Evolutionary conservation across 2,113 vertebrate species (phyloP).

Genomic region (Eidolon helvum): DNA sequence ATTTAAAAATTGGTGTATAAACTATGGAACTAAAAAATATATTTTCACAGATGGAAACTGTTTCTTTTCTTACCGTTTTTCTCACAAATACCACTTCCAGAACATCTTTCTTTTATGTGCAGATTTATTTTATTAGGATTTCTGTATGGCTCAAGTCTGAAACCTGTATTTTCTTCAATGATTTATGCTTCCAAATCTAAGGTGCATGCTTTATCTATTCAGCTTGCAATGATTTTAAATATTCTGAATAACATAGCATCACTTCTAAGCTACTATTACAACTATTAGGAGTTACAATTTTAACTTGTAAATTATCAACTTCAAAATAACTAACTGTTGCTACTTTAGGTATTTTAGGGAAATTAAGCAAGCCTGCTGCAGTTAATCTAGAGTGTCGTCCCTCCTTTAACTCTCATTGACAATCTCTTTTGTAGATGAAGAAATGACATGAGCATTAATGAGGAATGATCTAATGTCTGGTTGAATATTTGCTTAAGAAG

Average conservation of each 20-base stretch:
- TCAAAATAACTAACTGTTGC: neutral
- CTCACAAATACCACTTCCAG: neutral
- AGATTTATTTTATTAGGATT: constrained; percentile 9
- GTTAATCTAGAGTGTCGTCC: neutral
- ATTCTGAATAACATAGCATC: neutral
- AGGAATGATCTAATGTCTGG: neutral
- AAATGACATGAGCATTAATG: neutral
- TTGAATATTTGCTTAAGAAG: constrained; percentile 32
- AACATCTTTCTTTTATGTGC: neutral
- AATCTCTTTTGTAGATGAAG: neutral
- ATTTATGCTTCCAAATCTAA: constrained; percentile 11
- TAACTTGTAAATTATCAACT: constrained; percentile 9
- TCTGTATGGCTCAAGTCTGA: neutral
- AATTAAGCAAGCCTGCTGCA: neutral
- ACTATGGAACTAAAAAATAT: neutral
- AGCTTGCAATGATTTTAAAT: neutral
- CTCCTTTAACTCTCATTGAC: neutral
- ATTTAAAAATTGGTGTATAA: neutral
- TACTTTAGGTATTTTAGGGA: neutral
- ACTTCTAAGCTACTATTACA: neutral
- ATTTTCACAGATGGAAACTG: neutral
- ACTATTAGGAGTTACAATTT: neutral
- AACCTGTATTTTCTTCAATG: neutral
- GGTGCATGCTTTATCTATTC: neutral
- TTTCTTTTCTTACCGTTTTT: neutral